Base-by-base conservation (phyloP, 35 echinoderm and acorn worm genomes). In the Heliocidaris tuberculata region DNA sequence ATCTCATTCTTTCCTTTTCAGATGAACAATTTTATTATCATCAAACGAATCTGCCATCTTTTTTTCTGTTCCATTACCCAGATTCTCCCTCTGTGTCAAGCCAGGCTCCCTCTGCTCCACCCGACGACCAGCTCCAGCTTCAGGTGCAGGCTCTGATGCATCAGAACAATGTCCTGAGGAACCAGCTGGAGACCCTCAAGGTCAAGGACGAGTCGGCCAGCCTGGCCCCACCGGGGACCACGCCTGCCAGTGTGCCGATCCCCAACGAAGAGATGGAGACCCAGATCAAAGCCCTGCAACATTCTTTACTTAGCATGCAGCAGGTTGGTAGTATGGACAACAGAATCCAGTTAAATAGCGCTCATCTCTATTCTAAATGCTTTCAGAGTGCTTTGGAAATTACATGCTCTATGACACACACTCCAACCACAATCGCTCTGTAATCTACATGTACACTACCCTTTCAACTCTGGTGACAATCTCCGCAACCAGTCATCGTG, bases 271-370 rank as follows among this genome's bases (percentile, higher is more conserved):
- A 97, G 86, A 99, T 96, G 49, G 98, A 99, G 42, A 99, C 97
- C 6, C 95, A 99, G 92, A 99, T 99, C 48, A 97, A 97, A 94
- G 98, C 98, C 21, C 85, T 99, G 31, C 98, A 99, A 71, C 94
- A 97, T 94, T 97, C 98, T 27, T 50, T 99, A 17, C 95, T 97
- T 13, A 95, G 96, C 60, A 96, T 97, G 95, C 98, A 99, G 93
- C 98, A 99, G 98, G 98, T 99, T 94, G 0, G 32, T 30, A 94
- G 9, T 19, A 85, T 42, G 0, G 35, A 42, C 3, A 1, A 1
- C 35, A 42, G 3, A 42, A 42, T 42, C 35, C 35, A 1, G 35
- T 42, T 42, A 1, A 1, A 42, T 42, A 42, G 35, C 35, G 35
- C 35, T 42, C 35, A 42, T 42, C 35, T 42, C 35, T 42, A n/a